Conservation (phyloP, 64 coral and sea anemone genomes). For the Actinia equina region DNA sequence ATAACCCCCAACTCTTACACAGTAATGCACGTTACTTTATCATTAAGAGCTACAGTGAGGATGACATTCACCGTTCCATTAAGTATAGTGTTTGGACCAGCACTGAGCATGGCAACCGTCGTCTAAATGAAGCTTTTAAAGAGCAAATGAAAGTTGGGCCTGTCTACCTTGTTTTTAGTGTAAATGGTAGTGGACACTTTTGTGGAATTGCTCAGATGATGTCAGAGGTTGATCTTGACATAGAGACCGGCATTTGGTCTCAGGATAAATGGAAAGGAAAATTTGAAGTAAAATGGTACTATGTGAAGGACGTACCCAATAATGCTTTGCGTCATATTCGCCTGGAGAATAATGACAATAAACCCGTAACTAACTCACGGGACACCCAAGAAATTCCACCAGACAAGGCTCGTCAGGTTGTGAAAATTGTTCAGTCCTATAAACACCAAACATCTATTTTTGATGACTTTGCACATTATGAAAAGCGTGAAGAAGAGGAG, state of each 20-base stretch:
- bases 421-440: conserved; percentile 99
- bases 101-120: conserved; percentile 98
- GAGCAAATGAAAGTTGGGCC: conserved; percentile 78
- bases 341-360: conserved; percentile 99
- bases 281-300: conserved; percentile 99
- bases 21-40: conserved; percentile 96
- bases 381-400: conserved; percentile 98
- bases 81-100: conserved; percentile 99
- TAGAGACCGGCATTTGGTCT: conserved; percentile 99
- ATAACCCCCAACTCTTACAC: conserved; percentile 60
- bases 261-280: conserved; percentile 99
- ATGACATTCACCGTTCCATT: conserved; percentile 99
- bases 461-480: conserved; percentile 99
- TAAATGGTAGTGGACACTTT: conserved; percentile 99
- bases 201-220: conserved; percentile 98
- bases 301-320: conserved; percentile 99
- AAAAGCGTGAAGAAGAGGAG: conserved; percentile 98
- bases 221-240: conserved; percentile 97
- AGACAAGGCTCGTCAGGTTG: conserved; percentile 92
- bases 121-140: conserved; percentile 96
- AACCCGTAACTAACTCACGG: conserved; percentile 98
- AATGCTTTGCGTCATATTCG: conserved; percentile 99
- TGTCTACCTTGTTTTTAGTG: conserved; percentile 90
- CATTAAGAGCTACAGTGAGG: conserved; percentile 99
- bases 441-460: conserved; percentile 99